A percentile compares a stretch with the other conserved stretches of the same genome.
phyloP scores from a whole-genome alignment of 1,140 invertebrate genomes.

The Hetaerina americana region DNA sequence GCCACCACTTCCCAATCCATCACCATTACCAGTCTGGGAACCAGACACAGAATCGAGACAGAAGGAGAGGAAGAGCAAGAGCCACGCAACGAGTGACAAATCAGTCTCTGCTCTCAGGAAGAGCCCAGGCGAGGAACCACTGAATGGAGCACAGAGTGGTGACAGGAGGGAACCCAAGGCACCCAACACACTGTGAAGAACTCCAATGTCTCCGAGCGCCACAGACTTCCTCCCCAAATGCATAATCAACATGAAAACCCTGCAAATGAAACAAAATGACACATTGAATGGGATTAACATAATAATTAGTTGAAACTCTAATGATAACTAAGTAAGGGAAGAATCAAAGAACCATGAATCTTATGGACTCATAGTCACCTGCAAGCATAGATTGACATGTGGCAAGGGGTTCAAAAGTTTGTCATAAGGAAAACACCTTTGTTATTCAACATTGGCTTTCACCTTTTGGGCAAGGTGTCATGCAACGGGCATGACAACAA shows the following conservation, averaged over 20 bases:
- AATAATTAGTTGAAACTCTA: no score
- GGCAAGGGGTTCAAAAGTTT: no score
- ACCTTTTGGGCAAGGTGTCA: no score
- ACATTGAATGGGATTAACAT: slow-evolving; percentile 1
- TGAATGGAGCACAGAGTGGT: slow-evolving; percentile 32
- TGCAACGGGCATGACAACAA: no score
- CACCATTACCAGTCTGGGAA: slow-evolving; percentile 19
- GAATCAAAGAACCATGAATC: no score
- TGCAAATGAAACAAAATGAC: slow-evolving; percentile 29
- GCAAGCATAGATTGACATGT: no score
- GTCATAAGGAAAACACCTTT: no score
- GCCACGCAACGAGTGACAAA: slow-evolving; percentile 59
- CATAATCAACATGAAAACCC: slow-evolving; percentile 73
- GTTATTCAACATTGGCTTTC: no score
- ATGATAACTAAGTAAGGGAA: no score
- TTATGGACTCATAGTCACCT: no score
- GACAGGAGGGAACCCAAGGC: slow-evolving; percentile 39
- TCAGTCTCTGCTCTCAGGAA: slow-evolving; percentile 34
- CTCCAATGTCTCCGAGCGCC: slow-evolving; percentile 39
- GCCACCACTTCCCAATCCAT: slow-evolving; percentile 20
- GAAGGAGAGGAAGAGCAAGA: slow-evolving; percentile 60
- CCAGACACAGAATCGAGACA: slow-evolving; percentile 44
- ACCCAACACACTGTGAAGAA: slow-evolving; percentile 45
- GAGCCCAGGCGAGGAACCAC: slow-evolving; percentile 27
- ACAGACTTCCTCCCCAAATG: slow-evolving; percentile 75